Base-by-base conservation (phyloP, 2,113 vertebrate species). In the Ranitomeya imitator region DNA sequence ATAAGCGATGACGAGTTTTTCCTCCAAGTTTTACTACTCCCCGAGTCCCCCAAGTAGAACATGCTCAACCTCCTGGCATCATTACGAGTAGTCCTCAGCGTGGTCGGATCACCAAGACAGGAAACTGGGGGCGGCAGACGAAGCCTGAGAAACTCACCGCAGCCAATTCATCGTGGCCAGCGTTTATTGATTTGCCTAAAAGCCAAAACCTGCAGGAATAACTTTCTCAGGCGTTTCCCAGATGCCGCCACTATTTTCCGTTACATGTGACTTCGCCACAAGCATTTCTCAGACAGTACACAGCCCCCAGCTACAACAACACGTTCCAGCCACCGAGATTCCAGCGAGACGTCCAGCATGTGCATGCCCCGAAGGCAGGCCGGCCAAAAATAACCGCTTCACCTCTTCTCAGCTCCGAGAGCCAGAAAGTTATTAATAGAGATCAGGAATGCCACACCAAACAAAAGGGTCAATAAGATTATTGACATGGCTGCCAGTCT, bases 311-410 rank as follows among this genome's bases (percentile, higher is more conserved):
- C 85, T 67, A 67, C 81, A 65, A 78, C 73, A 63, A 78, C 85
- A 63, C 78, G 85, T 86, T 65, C 74, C 73, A 63, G 60, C 61
- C 85, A 86, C 52, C 19, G 55, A 63, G 31, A 77, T 77, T 59
- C 69, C 71, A 83, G 31, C 5, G 15, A 63, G 51, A 63, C 74
- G 51, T 14, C 4, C 55, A 65, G 74, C 54, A 65, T 63, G 73
- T 78, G 74, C 59, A 10, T 54, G 73, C 59, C 71, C 74, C 52
- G 7, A 54, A 63, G 85, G 74, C 85, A 79, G 73, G 31, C 74
- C 74, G 61, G 26, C 85, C 85, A 78, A 86, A 79, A 86, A 86
- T 86, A 86, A 79, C 85, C 55, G 7, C 81, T 65, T 52, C 73
- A 73, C 83, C 83, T 74, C 67, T 73, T 31, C 83, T 57, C 59